Evolutionary conservation across 2,797 vertebrate species (phyloP).

Genomic region (Periophthalmus magnuspinnatus): DNA sequence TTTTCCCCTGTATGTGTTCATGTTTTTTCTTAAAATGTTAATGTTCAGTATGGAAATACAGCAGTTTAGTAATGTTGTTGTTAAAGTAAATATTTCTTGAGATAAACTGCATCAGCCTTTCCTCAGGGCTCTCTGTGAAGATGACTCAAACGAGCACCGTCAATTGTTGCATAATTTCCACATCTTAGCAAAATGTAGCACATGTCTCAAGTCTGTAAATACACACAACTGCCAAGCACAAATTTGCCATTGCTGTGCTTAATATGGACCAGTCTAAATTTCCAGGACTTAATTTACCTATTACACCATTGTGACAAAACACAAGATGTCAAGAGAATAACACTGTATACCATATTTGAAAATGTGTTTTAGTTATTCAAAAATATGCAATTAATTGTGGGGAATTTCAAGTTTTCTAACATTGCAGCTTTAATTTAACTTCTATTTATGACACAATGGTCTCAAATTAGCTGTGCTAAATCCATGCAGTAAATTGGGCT

Average conservation of each 20-base stretch:
- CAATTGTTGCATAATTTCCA: slow-evolving; percentile 66
- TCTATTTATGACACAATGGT: background rate
- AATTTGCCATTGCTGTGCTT: slow-evolving; percentile 54
- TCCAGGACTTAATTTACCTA: slow-evolving; percentile 22
- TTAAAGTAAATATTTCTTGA: slow-evolving; percentile 70
- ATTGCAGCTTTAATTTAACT: background rate
- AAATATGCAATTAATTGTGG: background rate
- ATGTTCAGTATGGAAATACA: slow-evolving; percentile 46
- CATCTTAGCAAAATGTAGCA: slow-evolving; percentile 56
- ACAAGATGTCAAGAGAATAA: slow-evolving; percentile 29
- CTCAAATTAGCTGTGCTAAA: background rate
- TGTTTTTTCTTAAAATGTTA: slow-evolving; percentile 30
- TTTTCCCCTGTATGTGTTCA: too few species aligned
- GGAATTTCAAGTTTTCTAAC: background rate
- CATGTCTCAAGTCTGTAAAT: slow-evolving; percentile 54
- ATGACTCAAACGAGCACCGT: slow-evolving; percentile 67
- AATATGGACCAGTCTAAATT: slow-evolving; percentile 46
- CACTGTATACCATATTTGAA: background rate
- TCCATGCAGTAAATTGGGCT: background rate
- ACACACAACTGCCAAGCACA: slow-evolving; percentile 54
- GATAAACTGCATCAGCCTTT: slow-evolving; percentile 69
- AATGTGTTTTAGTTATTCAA: background rate
- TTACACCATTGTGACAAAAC: slow-evolving; percentile 34
- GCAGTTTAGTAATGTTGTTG: slow-evolving; percentile 53
- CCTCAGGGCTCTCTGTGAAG: slow-evolving; percentile 54